These are phyloP conservation scores for Tanypteryx hageni DNA, from an alignment of 2,888 invertebrate genomes.

Conservation along the genomic window DNA sequence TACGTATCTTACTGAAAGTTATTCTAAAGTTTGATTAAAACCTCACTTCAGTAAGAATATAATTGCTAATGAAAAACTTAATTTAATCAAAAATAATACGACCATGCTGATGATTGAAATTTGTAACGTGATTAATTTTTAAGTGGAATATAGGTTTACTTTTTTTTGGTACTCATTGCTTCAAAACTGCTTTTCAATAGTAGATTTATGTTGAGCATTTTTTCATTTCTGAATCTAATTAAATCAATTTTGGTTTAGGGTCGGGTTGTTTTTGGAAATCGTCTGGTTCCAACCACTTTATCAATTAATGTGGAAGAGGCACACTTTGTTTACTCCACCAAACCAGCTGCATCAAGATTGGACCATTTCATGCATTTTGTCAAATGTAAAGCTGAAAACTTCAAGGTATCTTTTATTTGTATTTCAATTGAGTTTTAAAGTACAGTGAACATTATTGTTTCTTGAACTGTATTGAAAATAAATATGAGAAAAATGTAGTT, in stretches of 20 bases:
- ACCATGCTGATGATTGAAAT: too few species aligned
- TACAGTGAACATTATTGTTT: background rate
- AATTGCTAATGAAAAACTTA: too few species aligned
- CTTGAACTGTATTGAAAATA: background rate
- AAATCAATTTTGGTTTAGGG: constrained; percentile 77
- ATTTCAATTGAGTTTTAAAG: background rate
- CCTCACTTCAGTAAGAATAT: too few species aligned
- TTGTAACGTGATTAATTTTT: too few species aligned
- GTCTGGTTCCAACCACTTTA: constrained; percentile 94
- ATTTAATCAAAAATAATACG: too few species aligned
- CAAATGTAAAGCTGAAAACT: constrained; percentile 96
- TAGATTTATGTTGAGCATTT: background rate
- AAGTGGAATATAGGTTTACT: too few species aligned
- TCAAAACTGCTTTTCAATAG: too few species aligned
- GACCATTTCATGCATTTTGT: constrained; percentile 98
- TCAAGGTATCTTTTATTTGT: constrained; percentile 77
- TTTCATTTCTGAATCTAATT: constrained; percentile 9
- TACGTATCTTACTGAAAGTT: too few species aligned
- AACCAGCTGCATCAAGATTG: constrained; percentile 93
- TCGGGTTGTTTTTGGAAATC: constrained; percentile 96
- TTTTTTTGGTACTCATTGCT: too few species aligned
- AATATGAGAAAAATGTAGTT: background rate
- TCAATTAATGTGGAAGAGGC: constrained; percentile 95
- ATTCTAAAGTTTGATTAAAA: too few species aligned
- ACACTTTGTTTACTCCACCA: constrained; percentile 95